Percentiles rank a stretch among this genome's conserved stretches.
Conservation (phyloP, 1,140 invertebrate genomes). For the Zaprionus lachaisei region DNA sequence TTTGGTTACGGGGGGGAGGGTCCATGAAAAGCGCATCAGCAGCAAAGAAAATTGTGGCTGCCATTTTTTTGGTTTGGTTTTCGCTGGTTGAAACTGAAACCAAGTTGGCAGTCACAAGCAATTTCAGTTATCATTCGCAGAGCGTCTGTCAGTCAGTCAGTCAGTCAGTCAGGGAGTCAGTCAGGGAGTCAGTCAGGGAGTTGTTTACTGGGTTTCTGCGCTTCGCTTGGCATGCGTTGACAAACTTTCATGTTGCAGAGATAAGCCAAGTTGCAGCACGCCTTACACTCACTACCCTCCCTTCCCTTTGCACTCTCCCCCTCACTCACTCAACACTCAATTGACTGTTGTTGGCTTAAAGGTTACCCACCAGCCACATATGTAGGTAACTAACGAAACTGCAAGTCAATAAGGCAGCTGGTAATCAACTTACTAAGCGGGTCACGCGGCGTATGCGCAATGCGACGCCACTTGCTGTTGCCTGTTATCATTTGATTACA, state of each 20-base stretch:
- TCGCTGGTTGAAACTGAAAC: conserved; percentile 23
- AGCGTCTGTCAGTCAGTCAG: conserved; percentile 12
- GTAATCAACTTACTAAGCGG: conserved; percentile 53
- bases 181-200: conserved; percentile 26
- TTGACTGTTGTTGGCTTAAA: background rate
- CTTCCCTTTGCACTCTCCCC: background rate
- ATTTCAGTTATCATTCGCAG: conserved; percentile 46
- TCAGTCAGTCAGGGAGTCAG: conserved; percentile 6
- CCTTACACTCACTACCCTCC: background rate
- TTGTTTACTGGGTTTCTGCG: background rate
- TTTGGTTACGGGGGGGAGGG: background rate
- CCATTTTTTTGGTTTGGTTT: conserved; percentile 16
- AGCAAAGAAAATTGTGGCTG: conserved; percentile 2
- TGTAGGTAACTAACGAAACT: background rate
- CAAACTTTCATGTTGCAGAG: conserved; percentile 54
- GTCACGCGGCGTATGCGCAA: conserved; percentile 51
- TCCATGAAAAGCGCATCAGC: conserved; percentile 41
- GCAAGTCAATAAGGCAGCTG: background rate
- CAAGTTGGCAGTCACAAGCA: conserved; percentile 48
- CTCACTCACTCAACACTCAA: background rate
- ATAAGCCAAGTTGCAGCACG: conserved; percentile 54
- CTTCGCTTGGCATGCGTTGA: conserved; percentile 30
- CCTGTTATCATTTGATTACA: conserved; percentile 30
- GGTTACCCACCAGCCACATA: background rate
- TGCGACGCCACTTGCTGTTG: conserved; percentile 25